Conservation (phyloP, 2,888 invertebrate genomes). For the Nymphalis polychloros region DNA sequence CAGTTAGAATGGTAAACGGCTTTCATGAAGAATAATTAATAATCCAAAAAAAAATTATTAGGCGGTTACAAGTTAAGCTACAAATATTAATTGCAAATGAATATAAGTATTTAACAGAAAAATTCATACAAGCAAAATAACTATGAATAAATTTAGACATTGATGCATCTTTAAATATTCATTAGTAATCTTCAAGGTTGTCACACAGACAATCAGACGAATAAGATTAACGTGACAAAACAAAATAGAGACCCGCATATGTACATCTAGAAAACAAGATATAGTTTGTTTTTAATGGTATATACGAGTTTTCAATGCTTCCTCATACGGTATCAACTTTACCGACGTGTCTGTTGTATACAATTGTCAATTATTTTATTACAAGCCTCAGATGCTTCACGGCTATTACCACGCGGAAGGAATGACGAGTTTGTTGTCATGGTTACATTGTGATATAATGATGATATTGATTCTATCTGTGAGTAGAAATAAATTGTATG, state of each 20-base stretch:
- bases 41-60: too few relatives aligned
- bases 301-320: slow-evolving; percentile 24
- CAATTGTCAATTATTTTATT: slow-evolving; percentile 37
- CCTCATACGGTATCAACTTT: slow-evolving; percentile 25
- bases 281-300: slow-evolving; percentile 24
- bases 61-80: too few relatives aligned
- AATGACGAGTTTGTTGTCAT: slow-evolving; percentile 37
- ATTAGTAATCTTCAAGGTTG: slow-evolving; percentile 56
- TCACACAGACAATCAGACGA: slow-evolving; percentile 48
- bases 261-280: slow-evolving; percentile 28
- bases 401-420: slow-evolving; percentile 37
- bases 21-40: too few relatives aligned
- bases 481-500: slow-evolving; percentile 7
- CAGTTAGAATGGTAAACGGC: too few relatives aligned
- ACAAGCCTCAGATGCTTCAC: slow-evolving; percentile 25
- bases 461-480: slow-evolving; percentile 22
- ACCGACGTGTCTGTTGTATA: slow-evolving; percentile 29
- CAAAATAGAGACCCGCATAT: slow-evolving; percentile 51
- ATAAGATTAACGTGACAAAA: slow-evolving; percentile 43
- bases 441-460: slow-evolving; percentile 35
- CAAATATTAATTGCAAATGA: not conserved
- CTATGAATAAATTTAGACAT: not conserved
- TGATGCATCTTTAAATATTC: slow-evolving; percentile 6
- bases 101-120: not conserved
- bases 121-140: not conserved